Conservation (phyloP, 2,888 invertebrate species). For the Habroteleia sp. region DNA sequence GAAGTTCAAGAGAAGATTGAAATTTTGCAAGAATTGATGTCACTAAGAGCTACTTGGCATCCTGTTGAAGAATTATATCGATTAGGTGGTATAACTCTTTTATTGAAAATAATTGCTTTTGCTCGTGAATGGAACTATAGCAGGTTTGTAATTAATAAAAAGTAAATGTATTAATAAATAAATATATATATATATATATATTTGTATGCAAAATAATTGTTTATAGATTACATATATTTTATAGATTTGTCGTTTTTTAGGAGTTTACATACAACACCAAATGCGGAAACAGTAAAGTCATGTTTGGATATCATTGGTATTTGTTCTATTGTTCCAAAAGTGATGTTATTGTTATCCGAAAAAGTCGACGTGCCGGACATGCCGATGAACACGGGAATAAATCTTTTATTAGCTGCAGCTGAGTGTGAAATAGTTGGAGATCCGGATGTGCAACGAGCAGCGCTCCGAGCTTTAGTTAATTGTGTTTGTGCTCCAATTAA, state of each 20-base stretch:
- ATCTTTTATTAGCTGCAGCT: conserved; percentile 84
- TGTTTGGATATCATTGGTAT: conserved; percentile 94
- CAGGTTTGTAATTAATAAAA: conserved; percentile 80
- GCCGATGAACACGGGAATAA: conserved; percentile 85
- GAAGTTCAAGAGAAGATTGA: conserved; percentile 94
- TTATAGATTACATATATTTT: no score
- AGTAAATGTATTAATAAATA: no score
- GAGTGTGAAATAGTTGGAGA: conserved; percentile 95
- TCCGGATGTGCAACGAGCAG: conserved; percentile 95
- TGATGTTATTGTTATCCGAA: conserved; percentile 88
- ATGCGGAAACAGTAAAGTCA: conserved; percentile 90
- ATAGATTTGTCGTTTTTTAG: conserved; percentile 11
- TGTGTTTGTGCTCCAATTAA: conserved; percentile 96
- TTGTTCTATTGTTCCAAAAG: conserved; percentile 93
- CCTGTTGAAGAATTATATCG: conserved; percentile 94
- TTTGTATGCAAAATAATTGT: no score
- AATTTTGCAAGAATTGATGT: conserved; percentile 88
- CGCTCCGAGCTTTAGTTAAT: conserved; percentile 94
- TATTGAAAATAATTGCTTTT: conserved; percentile 93
- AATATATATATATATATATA: no score
- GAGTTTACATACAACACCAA: conserved; percentile 79
- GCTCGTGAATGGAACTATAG: conserved; percentile 96
- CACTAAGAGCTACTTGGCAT: conserved; percentile 89
- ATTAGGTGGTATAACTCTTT: conserved; percentile 90
- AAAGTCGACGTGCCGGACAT: conserved; percentile 90